phyloP scores from a whole-genome alignment of 2,888 invertebrate genomes.

The Volucella inanis region DNA sequence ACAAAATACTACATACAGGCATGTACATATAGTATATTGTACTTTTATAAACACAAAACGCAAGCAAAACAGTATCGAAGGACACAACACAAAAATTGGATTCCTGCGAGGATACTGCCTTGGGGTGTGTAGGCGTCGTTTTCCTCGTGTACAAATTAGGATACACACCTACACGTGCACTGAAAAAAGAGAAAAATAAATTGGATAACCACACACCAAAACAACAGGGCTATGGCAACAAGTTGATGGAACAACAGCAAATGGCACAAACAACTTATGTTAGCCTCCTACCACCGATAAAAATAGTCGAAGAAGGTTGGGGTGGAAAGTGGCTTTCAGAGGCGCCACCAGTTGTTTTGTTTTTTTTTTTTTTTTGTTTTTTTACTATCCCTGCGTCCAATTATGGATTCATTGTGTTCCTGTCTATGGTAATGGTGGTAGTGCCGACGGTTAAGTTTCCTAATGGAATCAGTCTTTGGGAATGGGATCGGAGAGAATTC shows the following conservation, averaged over 20 bases:
- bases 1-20: background rate
- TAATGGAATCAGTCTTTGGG: slow-evolving; percentile 1
- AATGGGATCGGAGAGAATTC: slow-evolving; percentile 8
- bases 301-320: background rate
- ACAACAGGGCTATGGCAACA: slow-evolving; percentile 56
- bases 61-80: background rate
- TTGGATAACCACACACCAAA: slow-evolving; percentile 57
- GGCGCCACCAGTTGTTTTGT: slow-evolving; percentile 45
- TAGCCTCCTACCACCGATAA: background rate
- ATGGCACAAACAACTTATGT: slow-evolving; percentile 14
- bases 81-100: slow-evolving; percentile 8
- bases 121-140: slow-evolving; percentile 45
- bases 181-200: slow-evolving; percentile 45
- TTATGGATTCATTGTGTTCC: slow-evolving; percentile 51
- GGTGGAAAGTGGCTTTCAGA: slow-evolving; percentile 16
- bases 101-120: slow-evolving; percentile 29
- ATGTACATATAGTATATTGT: no score
- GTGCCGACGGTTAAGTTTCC: background rate
- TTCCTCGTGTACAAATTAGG: slow-evolving; percentile 33
- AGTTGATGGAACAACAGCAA: slow-evolving; percentile 43
- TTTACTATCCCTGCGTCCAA: slow-evolving; percentile 41
- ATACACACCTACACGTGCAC: slow-evolving; percentile 19
- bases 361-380: no score
- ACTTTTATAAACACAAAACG: no score
- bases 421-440: slow-evolving; percentile 26